These are phyloP conservation scores for Nesidiocoris tenuis DNA, from an alignment of 2,888 invertebrate species.

Conservation along the genomic window DNA sequence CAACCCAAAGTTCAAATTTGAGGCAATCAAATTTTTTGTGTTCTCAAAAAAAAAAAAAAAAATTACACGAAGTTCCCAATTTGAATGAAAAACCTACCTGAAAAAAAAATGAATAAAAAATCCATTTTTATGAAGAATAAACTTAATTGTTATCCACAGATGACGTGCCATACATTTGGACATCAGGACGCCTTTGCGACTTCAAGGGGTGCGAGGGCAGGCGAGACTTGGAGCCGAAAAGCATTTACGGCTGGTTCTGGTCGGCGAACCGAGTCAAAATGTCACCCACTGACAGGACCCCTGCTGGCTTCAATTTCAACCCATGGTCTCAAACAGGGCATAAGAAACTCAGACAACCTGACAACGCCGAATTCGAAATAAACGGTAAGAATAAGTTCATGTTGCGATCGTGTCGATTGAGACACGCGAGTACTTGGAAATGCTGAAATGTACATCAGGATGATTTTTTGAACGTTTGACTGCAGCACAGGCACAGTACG, in stretches of 20 bases:
- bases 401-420: too few relatives aligned
- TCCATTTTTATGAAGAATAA: too few relatives aligned
- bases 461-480: too few relatives aligned
- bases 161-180: conserved; percentile 91
- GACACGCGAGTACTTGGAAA: too few relatives aligned
- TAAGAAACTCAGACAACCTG: conserved; percentile 84
- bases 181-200: conserved; percentile 86
- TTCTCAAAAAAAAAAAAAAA: too few relatives aligned
- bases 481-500: too few relatives aligned
- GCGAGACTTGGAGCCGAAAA: conserved; percentile 81
- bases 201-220: conserved; percentile 90
- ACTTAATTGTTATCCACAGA: conserved; percentile 63
- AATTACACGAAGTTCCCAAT: too few relatives aligned
- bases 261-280: conserved; percentile 85
- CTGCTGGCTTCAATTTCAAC: conserved; percentile 73
- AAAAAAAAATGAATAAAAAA: too few relatives aligned
- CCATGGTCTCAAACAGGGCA: conserved; percentile 89
- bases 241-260: conserved; percentile 89
- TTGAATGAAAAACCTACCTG: too few relatives aligned
- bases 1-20: too few relatives aligned
- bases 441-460: too few relatives aligned
- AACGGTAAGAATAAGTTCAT: conserved; percentile 58
- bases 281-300: conserved; percentile 70
- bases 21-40: too few relatives aligned
- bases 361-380: conserved; percentile 88